These are phyloP conservation scores for Caranx ignobilis DNA, from an alignment of 2,113 vertebrate species.

Conservation along the genomic window DNA sequence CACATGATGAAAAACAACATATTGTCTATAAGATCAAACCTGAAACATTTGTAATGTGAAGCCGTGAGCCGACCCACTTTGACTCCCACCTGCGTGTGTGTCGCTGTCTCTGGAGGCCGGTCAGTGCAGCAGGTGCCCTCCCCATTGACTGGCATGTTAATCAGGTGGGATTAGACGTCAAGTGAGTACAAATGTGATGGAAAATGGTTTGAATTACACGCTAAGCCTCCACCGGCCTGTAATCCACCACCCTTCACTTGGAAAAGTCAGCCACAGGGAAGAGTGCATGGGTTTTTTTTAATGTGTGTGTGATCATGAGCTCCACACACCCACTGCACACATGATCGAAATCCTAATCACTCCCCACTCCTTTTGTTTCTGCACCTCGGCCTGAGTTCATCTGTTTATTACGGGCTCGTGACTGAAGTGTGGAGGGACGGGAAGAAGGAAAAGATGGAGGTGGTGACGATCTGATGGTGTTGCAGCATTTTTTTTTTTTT, in stretches of 20 bases:
- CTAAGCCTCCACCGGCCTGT: conserved; percentile 69
- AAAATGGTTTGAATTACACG: conserved; percentile 82
- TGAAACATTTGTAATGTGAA: not conserved
- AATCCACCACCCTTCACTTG: conserved; percentile 67
- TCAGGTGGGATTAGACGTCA: conserved; percentile 77
- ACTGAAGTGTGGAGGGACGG: conserved; percentile 6
- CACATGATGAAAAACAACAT: not conserved
- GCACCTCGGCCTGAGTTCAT: conserved; percentile 37
- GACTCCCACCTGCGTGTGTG: conserved; percentile 24
- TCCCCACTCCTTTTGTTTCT: not conserved
- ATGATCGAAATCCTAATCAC: conserved; percentile 31
- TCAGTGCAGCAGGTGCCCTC: conserved; percentile 61
- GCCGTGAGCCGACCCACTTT: not conserved
- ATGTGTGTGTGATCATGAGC: conserved; percentile 10
- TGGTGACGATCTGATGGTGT: conserved; percentile 24
- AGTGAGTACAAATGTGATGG: conserved; percentile 81
- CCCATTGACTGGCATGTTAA: conserved; percentile 78
- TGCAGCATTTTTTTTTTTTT: conserved; percentile 29
- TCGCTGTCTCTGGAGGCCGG: conserved; percentile 32
- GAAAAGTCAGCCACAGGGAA: conserved; percentile 56
- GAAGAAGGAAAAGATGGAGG: conserved; percentile 10
- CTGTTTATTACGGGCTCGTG: conserved; percentile 5
- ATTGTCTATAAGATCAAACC: not conserved
- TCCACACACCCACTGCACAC: conserved; percentile 7
- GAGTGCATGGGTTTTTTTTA: conserved; percentile 4